Evolutionary conservation across 2,888 invertebrate genomes (phyloP), one percentile per base, ranked within the genome.

Genomic region (Eupithecia dodoneata): DNA sequence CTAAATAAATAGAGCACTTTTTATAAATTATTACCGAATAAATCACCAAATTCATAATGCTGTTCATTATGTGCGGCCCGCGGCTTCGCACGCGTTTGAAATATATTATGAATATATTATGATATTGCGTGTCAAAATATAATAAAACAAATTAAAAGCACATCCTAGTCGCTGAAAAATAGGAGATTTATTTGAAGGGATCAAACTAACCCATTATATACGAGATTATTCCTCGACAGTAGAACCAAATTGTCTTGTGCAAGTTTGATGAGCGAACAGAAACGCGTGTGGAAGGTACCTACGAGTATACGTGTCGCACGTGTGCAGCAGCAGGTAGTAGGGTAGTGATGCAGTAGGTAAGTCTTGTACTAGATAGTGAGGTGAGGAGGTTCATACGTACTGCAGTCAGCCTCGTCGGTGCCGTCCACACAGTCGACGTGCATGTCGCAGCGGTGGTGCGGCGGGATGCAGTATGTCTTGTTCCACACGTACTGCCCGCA

Each of bases 401-500:
- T 97, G 96, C 99, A 99, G 91, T 98, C 97, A 13, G 97, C 97
- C 94, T 99, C 99, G 93, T 99, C 99, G 59, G 98, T 98, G 82
- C 98, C 98, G 91, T 99, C 99, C 80, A 98, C 97, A 92, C 99
- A 99, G 95, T 99, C 99, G 55, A 98, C 98, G 83, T 97, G 97
- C 97, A 97, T 98, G 96, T 99, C 99, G 95, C 99, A 99, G 92
- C 98, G 97, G 94, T 98, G 97, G 95, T 99, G 98, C 80, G 97
- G 97, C 78, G 99, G 98, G 90, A 99, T 97, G 93, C 99, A 99
- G 93, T 98, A 99, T 49, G 99, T 98, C 95, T 98, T 98, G 95
- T 99, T 99, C 96, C 98, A 99, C 86, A 97, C 97, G 95, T 99
- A 99, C 94, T 98, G 98, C 73, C 97, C 97, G 93, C 99, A 99